Percentiles rank a stretch among this genome's conserved stretches.
phyloP scores from a whole-genome alignment of 1,140 invertebrate species.

The Brachionus koreanus region DNA sequence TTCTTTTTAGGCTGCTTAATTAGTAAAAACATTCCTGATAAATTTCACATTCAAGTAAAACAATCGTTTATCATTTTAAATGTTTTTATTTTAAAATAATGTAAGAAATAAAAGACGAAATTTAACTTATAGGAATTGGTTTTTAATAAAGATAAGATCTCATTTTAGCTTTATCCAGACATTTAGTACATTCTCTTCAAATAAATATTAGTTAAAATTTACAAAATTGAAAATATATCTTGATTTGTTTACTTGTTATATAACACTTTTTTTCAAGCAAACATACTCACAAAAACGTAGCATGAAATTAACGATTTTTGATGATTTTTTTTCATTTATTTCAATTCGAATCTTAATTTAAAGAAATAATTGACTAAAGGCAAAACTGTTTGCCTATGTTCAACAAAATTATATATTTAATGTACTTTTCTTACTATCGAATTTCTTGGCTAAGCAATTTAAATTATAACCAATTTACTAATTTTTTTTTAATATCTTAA shows the following conservation, averaged over 20 bases:
- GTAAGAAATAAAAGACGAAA: background rate
- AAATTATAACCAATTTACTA: background rate
- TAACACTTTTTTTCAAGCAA: slow-evolving; percentile 2
- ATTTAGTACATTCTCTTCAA: background rate
- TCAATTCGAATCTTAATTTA: background rate
- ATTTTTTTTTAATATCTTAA: background rate
- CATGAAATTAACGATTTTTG: background rate
- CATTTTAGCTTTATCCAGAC: background rate
- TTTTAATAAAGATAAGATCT: background rate
- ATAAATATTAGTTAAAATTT: slow-evolving; percentile 10
- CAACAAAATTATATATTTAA: background rate
- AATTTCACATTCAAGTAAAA: background rate
- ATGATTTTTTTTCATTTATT: slow-evolving; percentile 20
- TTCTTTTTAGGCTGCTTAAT: background rate
- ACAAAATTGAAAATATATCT: background rate
- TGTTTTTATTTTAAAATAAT: background rate
- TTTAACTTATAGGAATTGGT: background rate
- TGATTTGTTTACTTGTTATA: background rate
- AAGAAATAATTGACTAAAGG: background rate
- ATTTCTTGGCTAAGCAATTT: background rate
- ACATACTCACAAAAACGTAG: background rate
- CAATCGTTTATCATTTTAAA: background rate
- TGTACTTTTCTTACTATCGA: background rate
- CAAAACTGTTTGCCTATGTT: background rate
- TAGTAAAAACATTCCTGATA: background rate